Evolutionary conservation across 1,140 invertebrate species (phyloP), one percentile per base, ranked within the genome.

Genomic region (Eufriesea mexicana): DNA sequence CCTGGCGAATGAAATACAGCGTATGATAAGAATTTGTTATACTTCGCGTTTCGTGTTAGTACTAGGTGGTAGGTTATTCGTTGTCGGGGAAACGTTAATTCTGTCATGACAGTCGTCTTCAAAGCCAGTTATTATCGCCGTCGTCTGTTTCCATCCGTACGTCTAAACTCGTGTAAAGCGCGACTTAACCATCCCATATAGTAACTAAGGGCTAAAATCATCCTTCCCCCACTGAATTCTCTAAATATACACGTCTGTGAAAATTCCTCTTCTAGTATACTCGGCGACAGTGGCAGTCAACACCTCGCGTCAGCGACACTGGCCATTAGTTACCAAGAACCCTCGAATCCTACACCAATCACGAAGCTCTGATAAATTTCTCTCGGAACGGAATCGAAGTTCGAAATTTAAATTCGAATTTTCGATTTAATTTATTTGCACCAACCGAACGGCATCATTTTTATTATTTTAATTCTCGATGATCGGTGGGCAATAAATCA

Each of bases 191-290:
- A 28, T 20, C 55, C 28, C 55, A 25, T 59, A 18, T 18, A 45
- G 71, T 42, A 73, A 45, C 23, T 73, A 74, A 74, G 18, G 42
- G 35, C 35, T 73, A 73, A 73, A 73, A 73, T 23, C 14, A 73
- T 57, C n/a, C 14, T 59, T 47, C 16, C 71, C 35, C 35, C 55
- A 47, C 9, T 59, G 47, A 74, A 61, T 42, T 25, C 42, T 47
- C 55, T 28, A 74, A 74, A 59, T 28, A 47, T 74, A 74, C 18
- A 25, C 18, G 54, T 45, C 23, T 59, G 14, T 57, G 23, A 61
- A 61, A 59, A 61, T 18, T 55, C 18, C 10, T 18, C 42, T 74
- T 16, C 45, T 74, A 59, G 42, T 59, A 59, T 10, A 35, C 35
- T 47, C 8, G 54, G 25, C 47, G 35, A 45, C 25, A 47, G 42